These are phyloP conservation scores for Lobophora halterata DNA, from an alignment of 2,888 invertebrate genomes.

Conservation along the genomic window DNA sequence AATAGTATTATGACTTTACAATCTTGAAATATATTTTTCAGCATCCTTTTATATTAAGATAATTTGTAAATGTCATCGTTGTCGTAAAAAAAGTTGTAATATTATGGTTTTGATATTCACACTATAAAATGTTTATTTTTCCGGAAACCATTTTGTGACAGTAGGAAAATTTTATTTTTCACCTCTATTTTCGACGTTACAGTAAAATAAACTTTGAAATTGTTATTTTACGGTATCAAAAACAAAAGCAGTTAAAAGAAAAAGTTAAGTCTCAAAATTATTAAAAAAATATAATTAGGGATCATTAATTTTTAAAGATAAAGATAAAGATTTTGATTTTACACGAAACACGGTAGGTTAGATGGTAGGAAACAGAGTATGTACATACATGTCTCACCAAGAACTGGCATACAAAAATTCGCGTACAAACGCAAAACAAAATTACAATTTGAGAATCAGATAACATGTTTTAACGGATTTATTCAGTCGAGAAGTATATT, in stretches of 20 bases:
- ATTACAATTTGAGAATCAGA: no score
- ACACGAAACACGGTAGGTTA: no score
- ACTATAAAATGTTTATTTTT: slow-evolving; percentile 26
- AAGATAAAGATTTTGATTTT: no score
- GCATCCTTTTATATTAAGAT: slow-evolving; percentile 20
- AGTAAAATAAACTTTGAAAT: slow-evolving; percentile 11
- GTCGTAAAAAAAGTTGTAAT: slow-evolving; percentile 21
- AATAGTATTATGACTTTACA: slow-evolving; percentile 6
- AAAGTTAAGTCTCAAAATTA: slow-evolving; percentile 8
- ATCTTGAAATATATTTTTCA: slow-evolving; percentile 19
- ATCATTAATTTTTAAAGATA: no score
- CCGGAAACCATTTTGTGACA: slow-evolving; percentile 23
- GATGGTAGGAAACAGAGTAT: no score
- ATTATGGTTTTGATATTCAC: slow-evolving; percentile 17
- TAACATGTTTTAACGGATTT: no score
- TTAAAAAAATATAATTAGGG: no score
- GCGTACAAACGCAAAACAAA: no score
- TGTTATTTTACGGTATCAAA: slow-evolving; percentile 9
- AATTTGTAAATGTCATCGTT: slow-evolving; percentile 26
- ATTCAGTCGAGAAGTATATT: no score
- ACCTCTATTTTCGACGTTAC: slow-evolving; percentile 8
- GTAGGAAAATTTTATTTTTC: slow-evolving; percentile 19
- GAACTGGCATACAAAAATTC: no score
- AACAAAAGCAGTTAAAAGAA: no score
- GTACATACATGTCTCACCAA: no score